Evolutionary conservation across 2,888 invertebrate species (phyloP), one percentile per base, ranked within the genome.

Genomic region (Sesia apiformis): DNA sequence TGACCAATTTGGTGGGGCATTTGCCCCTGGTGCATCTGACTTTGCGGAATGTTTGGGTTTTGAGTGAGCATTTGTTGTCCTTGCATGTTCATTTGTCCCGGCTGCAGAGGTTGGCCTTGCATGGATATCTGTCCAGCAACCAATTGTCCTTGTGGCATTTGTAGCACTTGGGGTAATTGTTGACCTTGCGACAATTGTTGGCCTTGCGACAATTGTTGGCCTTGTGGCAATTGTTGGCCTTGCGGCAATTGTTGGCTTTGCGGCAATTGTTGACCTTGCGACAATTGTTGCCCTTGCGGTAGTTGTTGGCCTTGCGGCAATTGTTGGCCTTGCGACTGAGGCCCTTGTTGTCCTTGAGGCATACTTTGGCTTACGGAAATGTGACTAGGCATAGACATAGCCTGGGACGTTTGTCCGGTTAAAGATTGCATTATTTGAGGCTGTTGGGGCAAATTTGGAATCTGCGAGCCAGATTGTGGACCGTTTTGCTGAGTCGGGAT

Each of bases 31-130:
- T 60, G 60, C 61, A 70, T 65, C 53, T 68, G 74, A 40, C 67
- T 66, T 53, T 69, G 73, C n/a, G 70, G 69, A 56, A 76, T 66
- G 55, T 65, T 72, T 51, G 49, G 53, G 23, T 42, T 54, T 54
- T 39, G 52, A 39, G 39, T 7, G 4, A 67, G 63, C 58, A 72
- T 65, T 38, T 70, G 76, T 55, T 73, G 78, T 0, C 76, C 74
- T 58, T 72, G 83, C 70, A 81, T 74, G 58, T 75, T 74, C 59
- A 75, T 70, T 58, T 71, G 76, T 7, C 72, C 76, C 23, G 70
- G 72, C 7, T 62, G 65, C 55, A 73, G 58, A 5, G 68, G 64
- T 57, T 76, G 79, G 5, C 71, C 71, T 8, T 69, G 68, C 60
- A 74, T 68, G 1, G 74, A 57, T 58, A 75, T 71, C 40, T 67